phyloP scores from a whole-genome alignment of 1,140 invertebrate genomes.

The Triops cancriformis region DNA sequence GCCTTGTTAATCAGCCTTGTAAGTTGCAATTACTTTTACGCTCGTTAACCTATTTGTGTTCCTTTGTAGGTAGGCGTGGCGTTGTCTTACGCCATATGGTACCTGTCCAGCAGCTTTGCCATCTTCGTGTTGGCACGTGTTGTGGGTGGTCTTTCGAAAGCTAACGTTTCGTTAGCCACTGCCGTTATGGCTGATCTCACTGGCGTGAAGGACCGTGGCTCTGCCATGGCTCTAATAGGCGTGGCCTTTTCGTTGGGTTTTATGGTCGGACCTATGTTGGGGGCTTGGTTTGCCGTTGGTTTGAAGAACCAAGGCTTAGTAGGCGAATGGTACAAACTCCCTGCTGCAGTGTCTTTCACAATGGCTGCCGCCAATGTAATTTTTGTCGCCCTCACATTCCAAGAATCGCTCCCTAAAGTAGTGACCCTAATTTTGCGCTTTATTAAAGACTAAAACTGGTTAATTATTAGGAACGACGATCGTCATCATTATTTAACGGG shows the following conservation, averaged over 20 bases:
- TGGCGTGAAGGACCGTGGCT: slow-evolving; percentile 63
- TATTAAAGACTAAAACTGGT: slow-evolving; percentile 27
- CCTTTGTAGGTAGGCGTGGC: slow-evolving; percentile 64
- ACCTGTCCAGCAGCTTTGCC: slow-evolving; percentile 73
- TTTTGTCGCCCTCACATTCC: slow-evolving; percentile 51
- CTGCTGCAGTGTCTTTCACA: slow-evolving; percentile 74
- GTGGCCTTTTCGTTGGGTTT: slow-evolving; percentile 97
- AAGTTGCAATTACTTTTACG: slow-evolving; percentile 38
- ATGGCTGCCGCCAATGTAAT: slow-evolving; percentile 69
- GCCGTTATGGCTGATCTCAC: slow-evolving; percentile 90
- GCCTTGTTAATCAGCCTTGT: slow-evolving; percentile 76
- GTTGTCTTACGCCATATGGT: slow-evolving; percentile 81
- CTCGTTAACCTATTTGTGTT: slow-evolving; percentile 30
- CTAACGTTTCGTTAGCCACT: slow-evolving; percentile 90
- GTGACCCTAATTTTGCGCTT: slow-evolving; percentile 19
- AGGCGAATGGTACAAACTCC: slow-evolving; percentile 67
- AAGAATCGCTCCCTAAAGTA: slow-evolving; percentile 22
- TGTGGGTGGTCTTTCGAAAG: slow-evolving; percentile 90
- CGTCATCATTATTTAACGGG: slow-evolving; percentile 53
- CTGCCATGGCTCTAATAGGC: slow-evolving; percentile 94
- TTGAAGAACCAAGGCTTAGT: slow-evolving; percentile 39
- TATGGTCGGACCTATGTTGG: slow-evolving; percentile 88
- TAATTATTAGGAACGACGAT: slow-evolving; percentile 55
- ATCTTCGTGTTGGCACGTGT: slow-evolving; percentile 88
- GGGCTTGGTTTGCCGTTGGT: slow-evolving; percentile 76